A percentile compares a stretch with the other conserved stretches of the same genome.
phyloP scores from a whole-genome alignment of 2,113 vertebrate species.

The Heptranchias perlo region DNA sequence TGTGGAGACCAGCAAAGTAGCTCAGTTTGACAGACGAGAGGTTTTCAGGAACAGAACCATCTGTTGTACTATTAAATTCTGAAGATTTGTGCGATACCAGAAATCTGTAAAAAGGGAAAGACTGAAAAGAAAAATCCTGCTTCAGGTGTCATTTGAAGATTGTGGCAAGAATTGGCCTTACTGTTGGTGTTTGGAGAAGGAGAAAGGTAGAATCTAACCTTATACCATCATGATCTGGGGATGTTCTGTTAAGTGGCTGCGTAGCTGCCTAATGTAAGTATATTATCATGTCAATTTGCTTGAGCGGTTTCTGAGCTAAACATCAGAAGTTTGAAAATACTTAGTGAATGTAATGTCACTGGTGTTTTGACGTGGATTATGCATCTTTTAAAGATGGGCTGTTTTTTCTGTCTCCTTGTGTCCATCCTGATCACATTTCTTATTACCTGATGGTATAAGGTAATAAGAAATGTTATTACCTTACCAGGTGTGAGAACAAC shows the following conservation, averaged over 20 bases:
- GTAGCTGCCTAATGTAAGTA: conserved; percentile 72
- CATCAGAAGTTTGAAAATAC: background rate
- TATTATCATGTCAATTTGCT: conserved; percentile 47
- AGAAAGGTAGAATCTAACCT: conserved; percentile 19
- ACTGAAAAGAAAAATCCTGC: background rate
- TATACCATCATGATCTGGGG: conserved; percentile 65
- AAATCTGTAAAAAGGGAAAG: background rate
- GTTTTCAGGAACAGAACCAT: background rate
- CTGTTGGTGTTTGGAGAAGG: background rate
- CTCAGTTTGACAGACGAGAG: background rate
- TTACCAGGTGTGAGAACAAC: background rate
- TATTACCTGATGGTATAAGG: background rate
- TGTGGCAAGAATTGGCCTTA: background rate
- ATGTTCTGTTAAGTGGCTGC: conserved; percentile 66
- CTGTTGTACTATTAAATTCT: background rate
- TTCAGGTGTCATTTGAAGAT: conserved; percentile 9
- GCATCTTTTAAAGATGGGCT: background rate
- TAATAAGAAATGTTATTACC: too few species aligned
- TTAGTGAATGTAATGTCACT: background rate
- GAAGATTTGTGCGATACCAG: background rate
- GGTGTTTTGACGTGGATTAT: background rate
- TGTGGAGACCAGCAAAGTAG: background rate
- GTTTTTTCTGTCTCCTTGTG: background rate
- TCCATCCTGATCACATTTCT: background rate
- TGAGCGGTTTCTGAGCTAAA: background rate